phyloP scores from a whole-genome alignment of 2,888 invertebrate genomes.

The Frankliniella fusca region DNA sequence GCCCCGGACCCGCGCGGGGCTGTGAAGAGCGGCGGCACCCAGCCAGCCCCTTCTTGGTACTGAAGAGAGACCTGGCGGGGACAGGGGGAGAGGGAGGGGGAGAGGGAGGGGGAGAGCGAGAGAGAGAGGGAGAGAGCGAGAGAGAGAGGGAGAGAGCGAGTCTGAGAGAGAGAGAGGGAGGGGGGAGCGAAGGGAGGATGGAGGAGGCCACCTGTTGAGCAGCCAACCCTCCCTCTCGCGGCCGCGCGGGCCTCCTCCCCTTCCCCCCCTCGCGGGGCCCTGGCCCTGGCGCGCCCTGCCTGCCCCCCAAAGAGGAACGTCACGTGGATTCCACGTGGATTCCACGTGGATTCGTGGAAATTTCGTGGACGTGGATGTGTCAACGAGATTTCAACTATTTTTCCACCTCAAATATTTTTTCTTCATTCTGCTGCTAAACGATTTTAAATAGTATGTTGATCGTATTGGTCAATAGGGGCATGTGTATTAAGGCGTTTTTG shows the following conservation, averaged over 20 bases:
- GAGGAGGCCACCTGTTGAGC: neutral
- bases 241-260: neutral
- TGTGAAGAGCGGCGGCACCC: neutral
- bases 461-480: too few relatives aligned
- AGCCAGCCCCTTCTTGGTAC: neutral
- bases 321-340: too few relatives aligned
- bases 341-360: too few relatives aligned
- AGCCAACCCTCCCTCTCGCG: neutral
- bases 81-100: neutral
- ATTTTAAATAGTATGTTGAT: too few relatives aligned
- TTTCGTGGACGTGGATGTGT: too few relatives aligned
- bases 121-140: neutral
- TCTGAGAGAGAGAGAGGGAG: neutral
- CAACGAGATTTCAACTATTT: too few relatives aligned
- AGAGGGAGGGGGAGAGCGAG: neutral
- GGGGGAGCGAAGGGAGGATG: neutral
- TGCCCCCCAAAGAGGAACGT: too few relatives aligned
- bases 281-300: neutral
- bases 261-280: neutral
- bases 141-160: neutral
- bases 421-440: too few relatives aligned
- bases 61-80: neutral
- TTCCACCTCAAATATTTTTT: too few relatives aligned
- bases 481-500: too few relatives aligned
- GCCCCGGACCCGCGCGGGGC: neutral